These are phyloP conservation scores for Ondatra zibethicus DNA, from an alignment of 2,113 vertebrate genomes.

Conservation along the genomic window DNA sequence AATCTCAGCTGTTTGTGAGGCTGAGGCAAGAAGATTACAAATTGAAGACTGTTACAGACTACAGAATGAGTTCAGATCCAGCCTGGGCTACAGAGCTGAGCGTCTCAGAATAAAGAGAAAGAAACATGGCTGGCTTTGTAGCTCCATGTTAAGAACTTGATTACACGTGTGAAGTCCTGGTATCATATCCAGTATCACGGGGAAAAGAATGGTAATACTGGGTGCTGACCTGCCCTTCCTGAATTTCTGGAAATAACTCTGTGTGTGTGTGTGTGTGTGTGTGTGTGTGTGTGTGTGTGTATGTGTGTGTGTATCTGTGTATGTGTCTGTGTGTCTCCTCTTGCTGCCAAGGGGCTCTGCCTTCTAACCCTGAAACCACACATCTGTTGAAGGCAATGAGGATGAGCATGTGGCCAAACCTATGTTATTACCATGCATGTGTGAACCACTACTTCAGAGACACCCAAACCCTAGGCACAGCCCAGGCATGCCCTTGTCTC, in stretches of 20 bases:
- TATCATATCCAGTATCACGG: too few species aligned
- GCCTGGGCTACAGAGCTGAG: neutral
- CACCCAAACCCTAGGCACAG: rapidly evolving
- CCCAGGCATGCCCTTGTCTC: neutral
- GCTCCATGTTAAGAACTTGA: neutral
- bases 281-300: neutral
- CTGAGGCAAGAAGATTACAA: neutral
- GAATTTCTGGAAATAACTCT: neutral
- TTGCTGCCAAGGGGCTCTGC: neutral
- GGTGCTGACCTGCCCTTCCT: too few species aligned
- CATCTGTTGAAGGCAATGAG: neutral
- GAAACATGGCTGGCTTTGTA: too few species aligned
- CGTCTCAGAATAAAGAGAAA: neutral
- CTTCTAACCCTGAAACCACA: neutral
- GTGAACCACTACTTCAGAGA: rapidly evolving
- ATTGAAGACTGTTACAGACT: neutral
- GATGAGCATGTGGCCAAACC: rapidly evolving
- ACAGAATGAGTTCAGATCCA: neutral
- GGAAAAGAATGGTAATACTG: neutral
- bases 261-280: neutral
- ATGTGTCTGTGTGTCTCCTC: neutral
- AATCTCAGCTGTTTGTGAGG: neutral
- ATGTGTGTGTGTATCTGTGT: neutral
- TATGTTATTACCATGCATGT: rapidly evolving
- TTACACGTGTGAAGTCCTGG: neutral